These are phyloP conservation scores for Entomobrya proxima DNA, from an alignment of 2,888 invertebrate species.

Conservation along the genomic window DNA sequence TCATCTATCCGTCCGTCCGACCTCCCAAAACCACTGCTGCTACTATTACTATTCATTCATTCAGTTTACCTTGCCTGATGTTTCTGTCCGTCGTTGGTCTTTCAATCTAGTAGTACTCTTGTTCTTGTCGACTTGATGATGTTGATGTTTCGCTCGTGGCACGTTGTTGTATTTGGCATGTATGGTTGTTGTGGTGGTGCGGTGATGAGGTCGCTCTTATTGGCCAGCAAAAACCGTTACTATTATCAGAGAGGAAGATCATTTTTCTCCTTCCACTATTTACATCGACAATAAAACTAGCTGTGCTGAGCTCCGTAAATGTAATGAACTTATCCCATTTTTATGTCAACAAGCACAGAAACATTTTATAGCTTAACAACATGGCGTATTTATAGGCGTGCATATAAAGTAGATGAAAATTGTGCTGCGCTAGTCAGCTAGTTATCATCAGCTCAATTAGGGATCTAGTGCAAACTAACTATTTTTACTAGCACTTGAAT, in stretches of 20 bases:
- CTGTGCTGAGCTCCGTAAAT: too few species aligned
- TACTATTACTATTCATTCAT: not conserved
- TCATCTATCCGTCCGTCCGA: not conserved
- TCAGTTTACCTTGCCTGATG: conserved; percentile 26
- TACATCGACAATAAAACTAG: not conserved
- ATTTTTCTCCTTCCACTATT: not conserved
- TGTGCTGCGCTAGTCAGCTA: too few species aligned
- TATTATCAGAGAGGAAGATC: not conserved
- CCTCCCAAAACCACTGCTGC: conserved; percentile 37
- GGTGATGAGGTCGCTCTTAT: conserved; percentile 1
- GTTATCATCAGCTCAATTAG: conserved; percentile 33
- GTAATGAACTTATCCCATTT: conserved; percentile 7
- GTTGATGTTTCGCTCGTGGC: not conserved
- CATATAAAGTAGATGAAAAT: too few species aligned
- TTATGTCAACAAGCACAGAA: not conserved
- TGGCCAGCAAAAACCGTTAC: conserved; percentile 3
- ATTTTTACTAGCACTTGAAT: not conserved
- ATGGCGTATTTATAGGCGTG: too few species aligned
- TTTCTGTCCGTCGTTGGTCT: not conserved
- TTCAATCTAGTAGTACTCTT: too few species aligned
- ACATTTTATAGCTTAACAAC: not conserved
- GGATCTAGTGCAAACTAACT: not conserved
- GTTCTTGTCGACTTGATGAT: too few species aligned
- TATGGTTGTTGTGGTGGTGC: not conserved
- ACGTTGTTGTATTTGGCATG: not conserved